Percentiles rank a stretch among this genome's conserved stretches.
phyloP scores from a whole-genome alignment of 2,113 vertebrate genomes.

The Ailuropoda melanoleuca region DNA sequence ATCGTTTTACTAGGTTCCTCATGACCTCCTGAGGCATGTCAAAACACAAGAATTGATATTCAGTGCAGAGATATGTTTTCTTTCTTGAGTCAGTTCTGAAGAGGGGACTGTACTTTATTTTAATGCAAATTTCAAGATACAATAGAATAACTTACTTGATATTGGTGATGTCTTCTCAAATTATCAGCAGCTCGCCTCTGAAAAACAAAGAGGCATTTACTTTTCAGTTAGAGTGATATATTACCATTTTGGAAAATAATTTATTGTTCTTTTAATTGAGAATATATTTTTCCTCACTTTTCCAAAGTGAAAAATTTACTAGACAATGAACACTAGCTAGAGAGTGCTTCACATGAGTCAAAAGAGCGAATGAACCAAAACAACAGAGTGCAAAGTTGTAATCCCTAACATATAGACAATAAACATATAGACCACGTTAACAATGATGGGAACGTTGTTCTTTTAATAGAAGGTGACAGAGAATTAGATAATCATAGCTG shows the following conservation, averaged over 20 bases:
- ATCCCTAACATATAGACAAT: not conserved
- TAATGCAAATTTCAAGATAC: not conserved
- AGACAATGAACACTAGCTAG: not conserved
- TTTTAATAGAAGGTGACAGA: not conserved
- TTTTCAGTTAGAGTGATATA: not conserved
- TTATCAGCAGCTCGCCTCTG: conserved; percentile 95
- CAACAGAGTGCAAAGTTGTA: not conserved
- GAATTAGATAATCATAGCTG: not conserved
- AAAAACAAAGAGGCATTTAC: conserved; percentile 61
- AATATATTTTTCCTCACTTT: not conserved
- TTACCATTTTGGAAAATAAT: not conserved
- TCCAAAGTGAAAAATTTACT: not conserved
- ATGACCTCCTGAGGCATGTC: conserved; percentile 91
- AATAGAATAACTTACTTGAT: conserved; percentile 90
- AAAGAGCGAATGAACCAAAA: not conserved
- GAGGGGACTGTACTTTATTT: not conserved
- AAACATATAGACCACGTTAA: not conserved
- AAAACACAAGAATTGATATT: not conserved
- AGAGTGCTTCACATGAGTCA: not conserved
- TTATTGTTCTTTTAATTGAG: not conserved
- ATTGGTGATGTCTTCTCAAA: conserved; percentile 93
- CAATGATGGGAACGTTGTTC: not conserved
- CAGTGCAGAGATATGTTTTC: not conserved
- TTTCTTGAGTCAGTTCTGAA: not conserved
- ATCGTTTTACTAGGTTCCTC: conserved; percentile 95